A percentile compares a stretch with the other conserved stretches of the same genome.
These are phyloP conservation scores for Riptortus pedestris DNA, from an alignment of 1,140 invertebrate species.

Conservation along the genomic window DNA sequence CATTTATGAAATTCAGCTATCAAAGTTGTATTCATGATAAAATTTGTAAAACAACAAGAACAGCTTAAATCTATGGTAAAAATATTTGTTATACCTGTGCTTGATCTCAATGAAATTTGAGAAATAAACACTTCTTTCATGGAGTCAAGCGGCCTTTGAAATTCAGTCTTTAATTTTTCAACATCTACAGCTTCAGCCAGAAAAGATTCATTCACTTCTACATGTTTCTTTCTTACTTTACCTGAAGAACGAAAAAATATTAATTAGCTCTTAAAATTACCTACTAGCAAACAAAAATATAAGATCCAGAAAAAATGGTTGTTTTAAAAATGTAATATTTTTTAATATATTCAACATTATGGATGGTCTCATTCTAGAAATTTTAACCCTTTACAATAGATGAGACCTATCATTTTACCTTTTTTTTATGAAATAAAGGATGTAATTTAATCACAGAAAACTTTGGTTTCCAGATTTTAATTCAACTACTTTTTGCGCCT, in stretches of 20 bases:
- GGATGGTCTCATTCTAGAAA: no score
- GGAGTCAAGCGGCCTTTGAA: conserved; percentile 52
- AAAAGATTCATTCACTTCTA: conserved; percentile 56
- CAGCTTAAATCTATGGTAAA: no score
- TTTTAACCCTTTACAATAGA: no score
- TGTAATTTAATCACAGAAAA: no score
- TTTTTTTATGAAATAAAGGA: no score
- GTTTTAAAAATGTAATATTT: background rate
- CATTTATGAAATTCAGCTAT: no score
- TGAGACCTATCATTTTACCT: no score
- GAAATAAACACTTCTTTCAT: conserved; percentile 71
- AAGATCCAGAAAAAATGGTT: background rate
- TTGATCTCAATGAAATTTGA: conserved; percentile 61
- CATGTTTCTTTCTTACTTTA: conserved; percentile 46
- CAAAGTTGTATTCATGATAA: no score
- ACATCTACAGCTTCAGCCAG: conserved; percentile 59
- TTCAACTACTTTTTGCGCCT: no score
- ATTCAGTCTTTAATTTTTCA: conserved; percentile 51
- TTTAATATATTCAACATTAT: no score
- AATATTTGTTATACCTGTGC: conserved; percentile 50
- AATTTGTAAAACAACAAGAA: no score
- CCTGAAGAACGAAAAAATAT: conserved; percentile 7
- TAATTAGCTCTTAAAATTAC: background rate
- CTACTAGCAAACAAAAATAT: background rate
- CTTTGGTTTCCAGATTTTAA: no score